Conservation (phyloP, 2,888 invertebrate species). For the Molanna angustata region DNA sequence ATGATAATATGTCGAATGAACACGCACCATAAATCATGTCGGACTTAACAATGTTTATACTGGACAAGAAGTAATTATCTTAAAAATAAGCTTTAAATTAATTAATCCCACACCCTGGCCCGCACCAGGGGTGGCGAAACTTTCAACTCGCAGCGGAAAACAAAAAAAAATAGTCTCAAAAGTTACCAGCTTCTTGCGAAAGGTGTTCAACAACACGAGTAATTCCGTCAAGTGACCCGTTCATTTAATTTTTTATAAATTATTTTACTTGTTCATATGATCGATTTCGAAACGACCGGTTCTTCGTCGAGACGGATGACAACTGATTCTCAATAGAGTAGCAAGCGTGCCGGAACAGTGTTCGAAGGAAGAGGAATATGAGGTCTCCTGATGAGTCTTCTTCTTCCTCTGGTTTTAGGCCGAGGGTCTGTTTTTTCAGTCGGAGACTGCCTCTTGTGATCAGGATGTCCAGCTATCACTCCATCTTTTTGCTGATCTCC, state of each 20-base stretch:
- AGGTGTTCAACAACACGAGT: conserved; percentile 13
- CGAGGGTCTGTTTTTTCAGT: too few species aligned
- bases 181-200: conserved; percentile 16
- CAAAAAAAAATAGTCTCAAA: conserved; percentile 22
- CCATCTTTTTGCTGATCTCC: too few species aligned
- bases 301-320: too few species aligned
- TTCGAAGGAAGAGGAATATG: too few species aligned
- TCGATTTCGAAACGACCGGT: too few species aligned
- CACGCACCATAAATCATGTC: conserved; percentile 8
- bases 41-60: conserved; percentile 6
- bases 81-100: conserved; percentile 10
- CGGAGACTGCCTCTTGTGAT: too few species aligned
- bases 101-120: not conserved
- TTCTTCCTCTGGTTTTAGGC: too few species aligned
- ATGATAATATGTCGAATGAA: too few species aligned
- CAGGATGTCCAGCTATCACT: too few species aligned
- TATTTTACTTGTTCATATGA: not conserved
- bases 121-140: not conserved
- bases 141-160: not conserved
- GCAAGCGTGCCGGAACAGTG: too few species aligned
- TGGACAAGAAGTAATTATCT: conserved; percentile 10
- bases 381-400: too few species aligned
- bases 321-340: too few species aligned
- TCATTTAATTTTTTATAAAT: not conserved
- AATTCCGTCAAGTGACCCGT: not conserved